Evolutionary conservation across 1,140 invertebrate genomes (phyloP).

Genomic region (Cotesia typhae): DNA sequence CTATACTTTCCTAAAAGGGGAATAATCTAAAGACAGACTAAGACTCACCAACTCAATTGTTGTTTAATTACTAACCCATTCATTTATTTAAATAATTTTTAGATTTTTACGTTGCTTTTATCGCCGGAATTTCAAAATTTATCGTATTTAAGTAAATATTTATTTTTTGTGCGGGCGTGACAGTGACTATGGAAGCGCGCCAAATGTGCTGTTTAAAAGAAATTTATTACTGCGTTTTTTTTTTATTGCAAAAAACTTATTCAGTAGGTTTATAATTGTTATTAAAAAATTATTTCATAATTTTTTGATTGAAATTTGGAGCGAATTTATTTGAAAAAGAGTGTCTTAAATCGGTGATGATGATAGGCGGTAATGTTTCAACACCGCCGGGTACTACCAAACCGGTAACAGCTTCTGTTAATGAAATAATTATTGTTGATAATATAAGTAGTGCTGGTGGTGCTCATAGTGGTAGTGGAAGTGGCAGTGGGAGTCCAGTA

Average conservation of each 20-base stretch:
- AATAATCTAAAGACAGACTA: not conserved
- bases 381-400: constrained; percentile 63
- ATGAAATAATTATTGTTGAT: constrained; percentile 60
- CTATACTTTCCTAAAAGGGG: not conserved
- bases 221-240: too few species aligned
- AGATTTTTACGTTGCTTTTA: too few species aligned
- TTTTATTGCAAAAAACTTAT: not conserved
- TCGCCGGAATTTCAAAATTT: too few species aligned
- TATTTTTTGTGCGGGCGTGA: too few species aligned
- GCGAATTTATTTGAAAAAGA: constrained; percentile 32
- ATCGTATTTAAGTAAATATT: too few species aligned
- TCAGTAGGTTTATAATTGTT: too few species aligned
- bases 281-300: too few species aligned
- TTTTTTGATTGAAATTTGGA: constrained; percentile 4
- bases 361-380: constrained; percentile 63
- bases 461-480: constrained; percentile 56
- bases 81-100: too few species aligned
- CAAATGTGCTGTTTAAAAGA: too few species aligned
- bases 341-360: constrained; percentile 53
- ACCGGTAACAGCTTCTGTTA: constrained; percentile 54
- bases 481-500: constrained; percentile 57
- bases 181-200: too few species aligned
- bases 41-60: not conserved
- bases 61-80: too few species aligned
- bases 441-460: constrained; percentile 61